Base-by-base conservation (phyloP, 2,113 vertebrate species). In the Lota lota region DNA sequence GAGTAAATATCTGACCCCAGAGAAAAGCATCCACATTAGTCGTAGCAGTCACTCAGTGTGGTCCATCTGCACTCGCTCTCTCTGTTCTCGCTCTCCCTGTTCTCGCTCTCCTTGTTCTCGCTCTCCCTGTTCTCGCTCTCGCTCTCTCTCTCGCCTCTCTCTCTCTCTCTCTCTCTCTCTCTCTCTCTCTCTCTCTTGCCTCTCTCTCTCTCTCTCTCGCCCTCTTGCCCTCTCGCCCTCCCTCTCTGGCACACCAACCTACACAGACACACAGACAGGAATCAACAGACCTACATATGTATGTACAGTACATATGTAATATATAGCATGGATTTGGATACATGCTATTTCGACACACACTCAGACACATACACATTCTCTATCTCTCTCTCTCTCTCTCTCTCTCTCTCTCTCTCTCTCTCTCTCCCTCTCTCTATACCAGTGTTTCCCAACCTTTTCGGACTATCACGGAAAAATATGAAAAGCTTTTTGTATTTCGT, bases 1-100 rank as follows among this genome's bases (percentile, higher is more conserved):
- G 86, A 91, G 87, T 92, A 92, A 91, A 90, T 91, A 92, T 90
- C 88, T 92, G 92, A 92, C 92, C 90, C 90, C 71, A 73, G 85
- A 90, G 85, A 86, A 90, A 88, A 89, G 84, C 19, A 81, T 90
- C 84, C 85, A 83, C 86, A 88, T 91, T 87, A 88, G 88, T 83
- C 85, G 76, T 73, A 86, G 81, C 80, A 87, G 82, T 79, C 81
- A 86, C 81, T 73, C 86, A 50, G 89, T 91, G 89, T 92, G 90
- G 88, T 90, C 90, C 90, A 90, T 89, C 88, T 91, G 87, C 82
- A 77, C 83, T 75, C 85, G 79, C 82, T 79, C 73, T 81, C 79
- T 79, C 40, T 74, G 74, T 67, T 51, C 56, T 5, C 61, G 50
- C 28, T 21, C 21, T 28, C 60, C 64, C 28, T 33, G 40, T 71